Evolutionary conservation across 2,888 invertebrate species (phyloP), one percentile per base, ranked within the genome.

Genomic region (Tiphia femorata): DNA sequence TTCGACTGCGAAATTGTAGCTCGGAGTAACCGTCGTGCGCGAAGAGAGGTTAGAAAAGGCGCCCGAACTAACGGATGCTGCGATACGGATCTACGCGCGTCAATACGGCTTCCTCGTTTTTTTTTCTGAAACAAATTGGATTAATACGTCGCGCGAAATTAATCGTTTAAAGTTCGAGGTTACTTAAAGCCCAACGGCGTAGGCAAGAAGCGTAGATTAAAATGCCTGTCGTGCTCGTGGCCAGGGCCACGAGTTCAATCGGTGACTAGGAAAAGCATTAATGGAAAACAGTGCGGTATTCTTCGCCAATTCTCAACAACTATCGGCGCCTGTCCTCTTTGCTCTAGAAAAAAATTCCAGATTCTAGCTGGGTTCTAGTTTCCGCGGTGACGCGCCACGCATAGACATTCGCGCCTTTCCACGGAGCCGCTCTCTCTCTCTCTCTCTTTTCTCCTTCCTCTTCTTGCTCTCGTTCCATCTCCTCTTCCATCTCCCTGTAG

Each of bases 301-400:
- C n/a, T n/a, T n/a, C n/a, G n/a, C n/a, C n/a, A n/a, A n/a, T n/a
- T n/a, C 33, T n/a, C 33, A 33, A 8, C 12, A 4, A 14, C 33
- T 4, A 7, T 33, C 33, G 33, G 33, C 14, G 33, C 6, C 12
- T 23, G 7, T 21, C 41, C 21, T 41, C 35, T 14, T 49, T 30
- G 35, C 7, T 16, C 41, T 16, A 41, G 55, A 55, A 53, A 58
- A 57, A 57, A 57, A 67, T 58, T 66, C 41, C 35, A 53, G 59
- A 64, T 67, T 67, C 62, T 59, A 63, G 50, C 47, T 50, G 68
- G 68, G 66, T 68, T 70, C 64, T 58, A 70, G 65, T 72, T 72
- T 61, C 67, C 61, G 59, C 57, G 66, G 60, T 49, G 42, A 62
- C 60, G 59, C 56, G 62, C 29, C 46, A 12, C 49, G 64, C 59